phyloP scores from a whole-genome alignment of 2,797 vertebrate species.

The Enteromius unitaeniatus region DNA sequence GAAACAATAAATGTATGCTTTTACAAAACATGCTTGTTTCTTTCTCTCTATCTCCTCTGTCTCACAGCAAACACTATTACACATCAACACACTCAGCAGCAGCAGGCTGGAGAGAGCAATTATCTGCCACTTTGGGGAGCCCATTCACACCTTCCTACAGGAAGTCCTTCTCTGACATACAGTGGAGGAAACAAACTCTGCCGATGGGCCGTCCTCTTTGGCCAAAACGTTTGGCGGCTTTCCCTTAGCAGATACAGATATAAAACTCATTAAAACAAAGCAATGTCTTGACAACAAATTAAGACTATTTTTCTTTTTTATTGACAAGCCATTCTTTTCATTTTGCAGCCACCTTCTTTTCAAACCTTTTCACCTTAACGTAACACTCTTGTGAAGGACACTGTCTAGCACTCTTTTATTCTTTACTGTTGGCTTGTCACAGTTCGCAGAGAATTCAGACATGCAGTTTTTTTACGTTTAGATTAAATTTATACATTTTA shows the following conservation, averaged over 20 bases:
- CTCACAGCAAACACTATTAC: constrained; percentile 31
- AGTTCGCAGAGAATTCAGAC: not conserved
- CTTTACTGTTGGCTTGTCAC: not conserved
- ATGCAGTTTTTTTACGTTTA: not conserved
- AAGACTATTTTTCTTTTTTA: not conserved
- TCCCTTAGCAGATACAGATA: not conserved
- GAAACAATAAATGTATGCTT: not conserved
- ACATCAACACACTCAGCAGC: constrained; percentile 29
- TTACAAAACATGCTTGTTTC: constrained; percentile 14
- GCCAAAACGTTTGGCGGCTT: not conserved
- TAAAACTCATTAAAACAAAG: constrained; percentile 9
- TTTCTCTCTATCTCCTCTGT: not conserved
- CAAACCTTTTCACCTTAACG: not conserved
- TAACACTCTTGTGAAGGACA: not conserved
- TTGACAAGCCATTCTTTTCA: not conserved
- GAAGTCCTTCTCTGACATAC: constrained; percentile 48
- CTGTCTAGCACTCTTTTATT: not conserved
- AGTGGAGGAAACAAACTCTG: constrained; percentile 33
- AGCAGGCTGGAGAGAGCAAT: constrained; percentile 50
- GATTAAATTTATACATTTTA: not conserved
- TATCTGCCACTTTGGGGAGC: constrained; percentile 52
- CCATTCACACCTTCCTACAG: constrained; percentile 48
- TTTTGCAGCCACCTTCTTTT: not conserved
- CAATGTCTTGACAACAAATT: not conserved
- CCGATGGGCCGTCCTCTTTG: not conserved